Evolutionary conservation across 2,888 invertebrate genomes (phyloP).

Genomic region (Lumbricus terrestris): DNA sequence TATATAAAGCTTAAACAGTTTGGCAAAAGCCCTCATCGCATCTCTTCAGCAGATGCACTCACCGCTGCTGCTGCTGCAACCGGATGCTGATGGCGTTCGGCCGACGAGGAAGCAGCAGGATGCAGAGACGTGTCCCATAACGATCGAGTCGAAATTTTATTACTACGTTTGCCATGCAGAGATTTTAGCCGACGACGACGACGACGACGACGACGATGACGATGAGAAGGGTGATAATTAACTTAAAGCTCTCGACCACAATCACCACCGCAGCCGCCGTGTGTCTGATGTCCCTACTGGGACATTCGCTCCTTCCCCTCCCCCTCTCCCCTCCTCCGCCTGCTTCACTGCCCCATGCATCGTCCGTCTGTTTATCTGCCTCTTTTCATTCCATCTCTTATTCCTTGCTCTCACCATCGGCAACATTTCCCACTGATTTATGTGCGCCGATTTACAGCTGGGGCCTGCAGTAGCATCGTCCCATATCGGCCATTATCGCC

Average conservation of each 20-base stretch:
- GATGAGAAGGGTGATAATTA: not conserved
- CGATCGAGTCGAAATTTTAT: slow-evolving; percentile 3
- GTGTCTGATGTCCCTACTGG: not conserved
- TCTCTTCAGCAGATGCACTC: not conserved
- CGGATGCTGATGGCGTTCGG: not conserved
- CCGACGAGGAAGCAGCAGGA: not conserved
- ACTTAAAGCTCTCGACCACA: not conserved
- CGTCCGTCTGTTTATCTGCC: not conserved
- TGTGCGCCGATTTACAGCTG: not conserved
- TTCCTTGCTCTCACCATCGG: not conserved
- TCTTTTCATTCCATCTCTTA: slow-evolving; percentile 3
- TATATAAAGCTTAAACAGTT: not conserved
- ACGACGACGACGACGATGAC: too few relatives aligned
- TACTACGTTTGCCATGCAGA: not conserved
- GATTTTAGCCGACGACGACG: not conserved
- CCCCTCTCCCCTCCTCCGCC: too few relatives aligned
- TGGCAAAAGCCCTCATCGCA: not conserved
- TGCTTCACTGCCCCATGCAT: not conserved
- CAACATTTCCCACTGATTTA: not conserved
- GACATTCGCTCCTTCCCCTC: not conserved
- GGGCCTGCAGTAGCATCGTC: not conserved
- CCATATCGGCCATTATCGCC: not conserved
- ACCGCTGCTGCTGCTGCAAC: not conserved
- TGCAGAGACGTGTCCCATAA: not conserved
- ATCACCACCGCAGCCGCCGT: not conserved